These are phyloP conservation scores for Erannis defoliaria DNA, from an alignment of 2,888 invertebrate genomes.

Conservation along the genomic window DNA sequence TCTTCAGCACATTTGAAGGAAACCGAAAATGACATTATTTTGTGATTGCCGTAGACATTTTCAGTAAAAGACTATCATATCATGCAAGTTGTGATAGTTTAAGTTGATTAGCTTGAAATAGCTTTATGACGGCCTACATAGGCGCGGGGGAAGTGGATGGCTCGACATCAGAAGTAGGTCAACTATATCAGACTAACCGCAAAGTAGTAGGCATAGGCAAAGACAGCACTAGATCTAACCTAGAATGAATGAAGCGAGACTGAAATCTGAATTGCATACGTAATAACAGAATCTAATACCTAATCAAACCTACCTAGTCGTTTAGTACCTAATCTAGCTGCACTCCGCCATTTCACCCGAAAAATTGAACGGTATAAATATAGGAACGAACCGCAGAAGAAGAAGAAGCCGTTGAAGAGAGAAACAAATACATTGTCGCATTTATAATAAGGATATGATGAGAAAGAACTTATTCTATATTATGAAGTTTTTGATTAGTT, in stretches of 20 bases:
- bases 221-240: slow-evolving; percentile 6
- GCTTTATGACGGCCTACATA: slow-evolving; percentile 19
- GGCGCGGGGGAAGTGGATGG: slow-evolving; percentile 28
- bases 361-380: too few relatives aligned
- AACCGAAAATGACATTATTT: slow-evolving; percentile 10
- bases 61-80: slow-evolving; percentile 6
- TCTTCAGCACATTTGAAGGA: neutral
- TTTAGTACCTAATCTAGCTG: too few relatives aligned
- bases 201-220: slow-evolving; percentile 14
- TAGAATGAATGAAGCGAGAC: slow-evolving; percentile 3
- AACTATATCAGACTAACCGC: slow-evolving; percentile 21
- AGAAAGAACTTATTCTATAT: too few relatives aligned
- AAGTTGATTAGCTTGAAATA: slow-evolving; percentile 27
- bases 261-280: neutral
- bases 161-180: slow-evolving; percentile 32
- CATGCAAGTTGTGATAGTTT: slow-evolving; percentile 9
- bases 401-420: too few relatives aligned
- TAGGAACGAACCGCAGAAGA: too few relatives aligned
- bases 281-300: too few relatives aligned
- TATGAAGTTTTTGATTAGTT: too few relatives aligned
- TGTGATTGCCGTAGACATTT: slow-evolving; percentile 1
- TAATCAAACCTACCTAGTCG: too few relatives aligned
- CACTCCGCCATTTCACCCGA: too few relatives aligned
- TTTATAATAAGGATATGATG: too few relatives aligned
- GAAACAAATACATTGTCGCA: too few relatives aligned